phyloP scores from a whole-genome alignment of 2,113 vertebrate genomes.

The Trichomycterus rosablanca region DNA sequence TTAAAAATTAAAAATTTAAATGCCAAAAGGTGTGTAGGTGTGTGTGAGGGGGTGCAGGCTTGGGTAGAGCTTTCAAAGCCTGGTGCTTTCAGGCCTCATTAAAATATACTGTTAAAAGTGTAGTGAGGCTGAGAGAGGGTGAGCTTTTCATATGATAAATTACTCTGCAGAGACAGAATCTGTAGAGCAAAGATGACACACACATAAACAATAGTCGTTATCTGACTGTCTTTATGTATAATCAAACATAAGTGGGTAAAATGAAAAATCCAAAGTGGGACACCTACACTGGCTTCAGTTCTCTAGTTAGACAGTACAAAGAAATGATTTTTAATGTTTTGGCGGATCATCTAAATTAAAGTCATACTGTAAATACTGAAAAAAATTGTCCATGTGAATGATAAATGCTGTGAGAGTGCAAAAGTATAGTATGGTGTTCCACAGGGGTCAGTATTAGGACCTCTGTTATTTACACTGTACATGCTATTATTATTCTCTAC shows the following conservation, averaged over 20 bases:
- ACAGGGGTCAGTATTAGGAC: too few species aligned
- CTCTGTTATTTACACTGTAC: too few species aligned
- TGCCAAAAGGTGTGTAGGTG: not conserved
- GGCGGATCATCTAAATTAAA: too few species aligned
- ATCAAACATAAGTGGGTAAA: not conserved
- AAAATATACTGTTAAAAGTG: not conserved
- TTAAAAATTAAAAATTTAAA: too few species aligned
- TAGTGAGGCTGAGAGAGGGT: not conserved
- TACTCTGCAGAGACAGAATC: not conserved
- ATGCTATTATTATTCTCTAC: too few species aligned
- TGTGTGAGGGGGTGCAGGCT: too few species aligned
- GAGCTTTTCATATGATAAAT: constrained; percentile 21
- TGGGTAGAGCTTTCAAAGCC: not conserved
- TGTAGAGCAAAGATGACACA: not conserved
- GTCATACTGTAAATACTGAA: too few species aligned
- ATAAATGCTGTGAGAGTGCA: too few species aligned
- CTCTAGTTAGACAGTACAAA: not conserved
- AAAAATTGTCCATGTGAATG: too few species aligned
- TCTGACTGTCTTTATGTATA: not conserved
- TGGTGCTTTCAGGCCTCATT: not conserved
- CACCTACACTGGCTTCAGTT: not conserved
- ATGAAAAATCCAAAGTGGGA: not conserved
- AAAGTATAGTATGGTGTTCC: too few species aligned
- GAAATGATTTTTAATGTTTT: too few species aligned
- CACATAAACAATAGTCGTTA: not conserved